Base-by-base conservation (phyloP, 2,113 vertebrate species). In the Nestor notabilis region DNA sequence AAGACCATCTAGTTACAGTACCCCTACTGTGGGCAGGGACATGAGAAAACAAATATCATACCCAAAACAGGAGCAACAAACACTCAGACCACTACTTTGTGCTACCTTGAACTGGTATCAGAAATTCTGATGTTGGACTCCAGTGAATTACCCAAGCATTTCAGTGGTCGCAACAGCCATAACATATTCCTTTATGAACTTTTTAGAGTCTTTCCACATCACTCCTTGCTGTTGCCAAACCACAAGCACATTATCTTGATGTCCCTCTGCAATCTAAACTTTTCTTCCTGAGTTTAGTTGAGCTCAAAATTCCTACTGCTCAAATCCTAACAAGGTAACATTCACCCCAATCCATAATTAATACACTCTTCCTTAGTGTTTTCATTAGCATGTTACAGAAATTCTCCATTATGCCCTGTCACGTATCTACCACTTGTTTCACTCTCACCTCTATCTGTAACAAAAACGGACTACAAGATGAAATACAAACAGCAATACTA, bases 241-340 rank as follows among this genome's bases (percentile, higher is more conserved):
- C 0, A 5, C 23, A 69, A n/a, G 10, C 1, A 0, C 14, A 25
- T 58, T 70, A 27, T 18, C 24, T 49, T 29, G 12, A 56, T 3
- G 60, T 11, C 17, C n/a, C 7, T 66, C 43, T 46, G 23, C 8
- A 3, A 39, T 2, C 18, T 23, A 35, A 76, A 81, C 13, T 44
- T 8, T 2, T 88, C 85, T 47, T 31, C 19, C 35, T 27, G 7
- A 44, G 10, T 39, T 79, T 24, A 61, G 18, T 10, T 47, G 43
- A 74, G 11, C 23, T 85, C 9, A 33, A 25, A 88, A 33, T 28
- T 49, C 23, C 33, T 27, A 43, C 23, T 83, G 37, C 21, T 83
- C 31, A 46, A 83, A 27, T 0, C 82, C 28, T 28, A 52, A 70
- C 24, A 71, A 52, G 19, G 31, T 41, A 46, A 11, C 11, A n/a